Evolutionary conservation across 2,888 invertebrate species (phyloP).

Genomic region (Spodoptera exigua): DNA sequence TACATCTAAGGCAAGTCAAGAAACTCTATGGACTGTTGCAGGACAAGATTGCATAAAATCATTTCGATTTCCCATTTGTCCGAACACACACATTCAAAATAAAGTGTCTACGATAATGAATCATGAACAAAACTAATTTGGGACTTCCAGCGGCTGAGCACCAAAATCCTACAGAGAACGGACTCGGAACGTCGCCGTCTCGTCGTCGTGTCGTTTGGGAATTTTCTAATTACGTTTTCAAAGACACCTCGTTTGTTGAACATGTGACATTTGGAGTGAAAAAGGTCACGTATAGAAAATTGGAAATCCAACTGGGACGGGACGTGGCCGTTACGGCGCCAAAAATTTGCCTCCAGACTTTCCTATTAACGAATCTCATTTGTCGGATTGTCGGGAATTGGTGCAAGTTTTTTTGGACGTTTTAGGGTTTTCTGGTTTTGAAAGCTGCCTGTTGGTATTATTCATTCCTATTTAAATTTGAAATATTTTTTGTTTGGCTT

Average conservation of each 20-base stretch:
- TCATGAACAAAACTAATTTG: slow-evolving; percentile 83
- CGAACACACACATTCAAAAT: slow-evolving; percentile 4
- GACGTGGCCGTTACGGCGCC: slow-evolving; percentile 48
- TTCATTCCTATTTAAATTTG: too few relatives aligned
- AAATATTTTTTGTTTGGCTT: too few relatives aligned
- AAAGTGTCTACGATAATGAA: slow-evolving; percentile 31
- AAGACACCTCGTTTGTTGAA: slow-evolving; percentile 88
- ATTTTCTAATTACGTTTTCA: slow-evolving; percentile 89
- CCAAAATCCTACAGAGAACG: slow-evolving; percentile 70
- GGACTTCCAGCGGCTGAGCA: slow-evolving; percentile 67
- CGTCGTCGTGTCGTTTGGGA: slow-evolving; percentile 86
- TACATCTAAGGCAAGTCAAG: too few relatives aligned
- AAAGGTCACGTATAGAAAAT: slow-evolving; percentile 88
- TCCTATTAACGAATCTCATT: slow-evolving; percentile 81
- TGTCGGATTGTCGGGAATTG: slow-evolving; percentile 58
- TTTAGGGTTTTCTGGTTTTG: not conserved
- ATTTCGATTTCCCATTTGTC: not conserved
- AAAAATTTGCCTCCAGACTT: slow-evolving; percentile 77
- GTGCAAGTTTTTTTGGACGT: slow-evolving; percentile 21
- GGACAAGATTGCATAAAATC: too few relatives aligned
- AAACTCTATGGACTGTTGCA: too few relatives aligned
- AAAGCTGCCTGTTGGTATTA: too few relatives aligned
- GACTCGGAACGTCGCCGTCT: slow-evolving; percentile 80
- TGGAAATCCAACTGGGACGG: slow-evolving; percentile 71
- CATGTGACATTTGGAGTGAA: slow-evolving; percentile 85